Evolutionary conservation across 2,797 vertebrate genomes (phyloP).

Genomic region (Syngnathus rostellatus): DNA sequence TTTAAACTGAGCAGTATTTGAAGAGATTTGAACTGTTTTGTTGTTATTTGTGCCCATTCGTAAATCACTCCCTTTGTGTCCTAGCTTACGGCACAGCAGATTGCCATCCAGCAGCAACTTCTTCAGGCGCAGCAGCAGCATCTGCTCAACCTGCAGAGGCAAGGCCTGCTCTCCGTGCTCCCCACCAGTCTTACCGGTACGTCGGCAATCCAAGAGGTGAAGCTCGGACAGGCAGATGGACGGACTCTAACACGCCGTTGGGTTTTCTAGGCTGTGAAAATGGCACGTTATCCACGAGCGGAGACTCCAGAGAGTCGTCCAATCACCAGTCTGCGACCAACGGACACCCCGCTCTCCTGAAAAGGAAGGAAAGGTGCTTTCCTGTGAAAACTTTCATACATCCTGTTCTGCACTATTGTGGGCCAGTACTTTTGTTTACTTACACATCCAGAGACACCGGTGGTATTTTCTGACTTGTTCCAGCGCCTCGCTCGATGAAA

Average conservation of each 20-base stretch:
- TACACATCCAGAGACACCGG: background rate
- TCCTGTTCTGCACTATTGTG: background rate
- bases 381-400: background rate
- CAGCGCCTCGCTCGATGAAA: conserved; percentile 81
- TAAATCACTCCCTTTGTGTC: conserved; percentile 44
- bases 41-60: background rate
- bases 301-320: conserved; percentile 69
- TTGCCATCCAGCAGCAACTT: conserved; percentile 94
- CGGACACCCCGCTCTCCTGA: conserved; percentile 70
- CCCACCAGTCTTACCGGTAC: conserved; percentile 52
- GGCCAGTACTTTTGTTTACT: background rate
- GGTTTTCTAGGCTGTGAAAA: conserved; percentile 54
- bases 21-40: no score
- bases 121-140: conserved; percentile 96
- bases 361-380: conserved; percentile 64
- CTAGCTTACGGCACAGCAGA: conserved; percentile 89
- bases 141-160: conserved; percentile 91
- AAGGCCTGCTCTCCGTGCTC: conserved; percentile 84
- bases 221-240: no score
- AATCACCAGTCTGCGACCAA: conserved; percentile 81
- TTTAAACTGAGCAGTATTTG: no score
- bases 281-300: conserved; percentile 29
- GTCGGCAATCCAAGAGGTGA: background rate
- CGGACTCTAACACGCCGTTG: background rate
- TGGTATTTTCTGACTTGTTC: conserved; percentile 4